Conservation (phyloP, 2,888 invertebrate genomes). For the Dione juno region DNA sequence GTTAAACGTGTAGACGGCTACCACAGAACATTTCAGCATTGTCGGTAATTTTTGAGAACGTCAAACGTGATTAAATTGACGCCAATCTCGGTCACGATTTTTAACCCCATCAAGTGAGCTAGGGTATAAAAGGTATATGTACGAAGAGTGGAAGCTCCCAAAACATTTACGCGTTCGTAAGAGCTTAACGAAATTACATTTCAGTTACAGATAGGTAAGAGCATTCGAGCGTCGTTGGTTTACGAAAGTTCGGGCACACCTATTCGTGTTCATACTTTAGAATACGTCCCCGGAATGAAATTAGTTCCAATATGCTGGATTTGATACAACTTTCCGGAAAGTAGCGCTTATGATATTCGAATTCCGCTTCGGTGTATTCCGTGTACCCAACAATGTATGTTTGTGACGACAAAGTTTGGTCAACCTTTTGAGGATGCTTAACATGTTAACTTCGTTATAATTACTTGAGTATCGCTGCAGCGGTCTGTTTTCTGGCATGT, state of each 20-base stretch:
- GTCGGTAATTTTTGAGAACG: constrained; percentile 15
- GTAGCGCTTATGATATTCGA: constrained; percentile 37
- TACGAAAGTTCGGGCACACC: constrained; percentile 32
- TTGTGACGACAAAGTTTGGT: constrained; percentile 27
- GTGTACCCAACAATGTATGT: constrained; percentile 33
- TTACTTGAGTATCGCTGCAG: constrained; percentile 17
- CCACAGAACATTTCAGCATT: not conserved
- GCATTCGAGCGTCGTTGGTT: constrained; percentile 28
- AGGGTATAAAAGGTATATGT: constrained; percentile 44
- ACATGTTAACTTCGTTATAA: constrained; percentile 17
- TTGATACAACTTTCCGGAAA: constrained; percentile 31
- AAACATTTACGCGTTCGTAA: constrained; percentile 46
- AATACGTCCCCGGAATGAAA: constrained; percentile 35
- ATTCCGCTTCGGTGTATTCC: constrained; percentile 30
- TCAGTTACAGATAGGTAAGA: constrained; percentile 37
- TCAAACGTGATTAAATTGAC: constrained; percentile 24
- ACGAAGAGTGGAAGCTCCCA: constrained; percentile 43
- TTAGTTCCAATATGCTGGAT: constrained; percentile 29
- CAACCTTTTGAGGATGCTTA: constrained; percentile 29
- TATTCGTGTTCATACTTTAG: constrained; percentile 29
- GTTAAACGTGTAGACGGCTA: constrained; percentile 14
- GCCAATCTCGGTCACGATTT: constrained; percentile 40
- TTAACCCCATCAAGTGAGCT: constrained; percentile 41
- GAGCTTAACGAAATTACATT: constrained; percentile 49
- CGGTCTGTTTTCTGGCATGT: too few relatives aligned